Evolutionary conservation across 2,797 vertebrate species (phyloP).

Genomic region (Sus cebifrons): DNA sequence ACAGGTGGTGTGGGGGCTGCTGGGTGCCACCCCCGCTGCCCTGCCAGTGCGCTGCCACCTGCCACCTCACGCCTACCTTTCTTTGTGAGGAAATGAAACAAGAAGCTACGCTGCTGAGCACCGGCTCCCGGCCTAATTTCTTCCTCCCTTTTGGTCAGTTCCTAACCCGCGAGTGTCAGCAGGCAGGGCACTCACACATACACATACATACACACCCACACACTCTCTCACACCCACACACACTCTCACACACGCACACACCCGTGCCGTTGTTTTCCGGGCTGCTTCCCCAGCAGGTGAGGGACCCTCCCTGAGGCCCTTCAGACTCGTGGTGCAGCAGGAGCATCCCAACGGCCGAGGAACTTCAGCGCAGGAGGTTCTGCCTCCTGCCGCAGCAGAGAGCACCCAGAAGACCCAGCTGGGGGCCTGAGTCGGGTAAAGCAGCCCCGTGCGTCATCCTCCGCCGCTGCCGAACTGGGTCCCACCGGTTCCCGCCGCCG

Average conservation of each 20-base stretch:
- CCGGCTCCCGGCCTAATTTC: background rate
- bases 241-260: background rate
- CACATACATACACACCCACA: no score
- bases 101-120: background rate
- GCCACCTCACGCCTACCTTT: slow-evolving; percentile 66
- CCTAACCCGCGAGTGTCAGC: background rate
- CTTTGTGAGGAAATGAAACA: slow-evolving; percentile 81
- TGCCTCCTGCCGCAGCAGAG: background rate
- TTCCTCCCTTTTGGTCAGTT: background rate
- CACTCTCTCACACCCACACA: background rate
- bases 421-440: no score
- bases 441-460: accelerated
- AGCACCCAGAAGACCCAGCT: background rate
- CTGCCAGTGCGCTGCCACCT: slow-evolving; percentile 9
- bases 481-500: no score
- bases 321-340: no score
- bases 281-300: no score
- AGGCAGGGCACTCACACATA: no score
- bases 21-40: slow-evolving; percentile 43
- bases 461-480: background rate
- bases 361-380: background rate
- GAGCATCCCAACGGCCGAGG: accelerated
- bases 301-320: background rate
- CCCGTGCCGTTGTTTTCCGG: accelerated
- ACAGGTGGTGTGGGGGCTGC: background rate